Evolutionary conservation across 2,888 invertebrate genomes (phyloP).

Genomic region (Homarus gammarus): DNA sequence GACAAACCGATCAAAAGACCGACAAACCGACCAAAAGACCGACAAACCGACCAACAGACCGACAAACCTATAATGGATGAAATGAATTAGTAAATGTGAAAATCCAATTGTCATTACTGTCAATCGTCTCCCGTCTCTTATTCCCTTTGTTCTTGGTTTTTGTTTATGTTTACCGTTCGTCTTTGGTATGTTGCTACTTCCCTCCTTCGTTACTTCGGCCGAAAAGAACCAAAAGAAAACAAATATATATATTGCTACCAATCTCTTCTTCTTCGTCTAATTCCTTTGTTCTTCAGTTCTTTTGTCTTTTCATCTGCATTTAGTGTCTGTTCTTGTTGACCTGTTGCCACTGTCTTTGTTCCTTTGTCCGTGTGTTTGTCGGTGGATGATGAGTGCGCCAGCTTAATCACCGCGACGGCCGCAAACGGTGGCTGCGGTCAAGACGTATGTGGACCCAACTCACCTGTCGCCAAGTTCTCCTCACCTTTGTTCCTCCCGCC

Average conservation of each 20-base stretch:
- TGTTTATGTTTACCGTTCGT: not conserved
- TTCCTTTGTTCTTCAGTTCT: slow-evolving; percentile 19
- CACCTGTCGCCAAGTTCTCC: slow-evolving; percentile 1
- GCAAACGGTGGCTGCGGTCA: slow-evolving; percentile 36
- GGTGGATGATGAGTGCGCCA: slow-evolving; percentile 44
- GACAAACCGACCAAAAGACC: too few species aligned
- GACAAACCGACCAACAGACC: too few species aligned
- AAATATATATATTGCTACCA: not conserved
- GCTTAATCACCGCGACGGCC: slow-evolving; percentile 5
- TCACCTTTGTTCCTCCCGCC: slow-evolving; percentile 29
- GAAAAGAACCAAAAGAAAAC: too few species aligned
- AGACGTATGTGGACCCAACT: slow-evolving; percentile 26
- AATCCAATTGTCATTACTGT: too few species aligned
- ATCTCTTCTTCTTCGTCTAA: slow-evolving; percentile 2
- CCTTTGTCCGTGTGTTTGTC: slow-evolving; percentile 47
- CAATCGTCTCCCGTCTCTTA: not conserved
- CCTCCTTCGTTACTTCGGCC: too few species aligned
- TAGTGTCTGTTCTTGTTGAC: slow-evolving; percentile 38
- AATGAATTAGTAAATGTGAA: too few species aligned
- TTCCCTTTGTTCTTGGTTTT: not conserved
- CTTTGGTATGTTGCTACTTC: too few species aligned
- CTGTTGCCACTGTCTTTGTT: slow-evolving; percentile 44
- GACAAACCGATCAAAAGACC: too few species aligned
- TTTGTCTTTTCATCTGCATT: slow-evolving; percentile 2
- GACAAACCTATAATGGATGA: too few species aligned